These are phyloP conservation scores for Anabacerthia variegaticeps DNA, from an alignment of 2,797 vertebrate genomes.

Conservation along the genomic window DNA sequence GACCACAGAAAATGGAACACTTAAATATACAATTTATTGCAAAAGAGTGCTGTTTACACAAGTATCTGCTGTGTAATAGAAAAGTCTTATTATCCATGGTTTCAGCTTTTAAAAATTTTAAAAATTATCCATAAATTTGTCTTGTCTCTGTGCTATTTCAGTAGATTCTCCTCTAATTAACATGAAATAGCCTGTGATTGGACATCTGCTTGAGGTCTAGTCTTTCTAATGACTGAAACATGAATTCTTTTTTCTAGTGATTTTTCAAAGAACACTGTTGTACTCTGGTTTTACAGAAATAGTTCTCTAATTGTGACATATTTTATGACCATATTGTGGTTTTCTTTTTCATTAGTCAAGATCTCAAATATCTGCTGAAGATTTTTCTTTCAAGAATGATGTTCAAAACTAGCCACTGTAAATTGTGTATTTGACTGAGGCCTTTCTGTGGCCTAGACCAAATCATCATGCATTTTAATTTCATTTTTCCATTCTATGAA, in stretches of 20 bases:
- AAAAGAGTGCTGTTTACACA: background rate
- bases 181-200: background rate
- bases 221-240: background rate
- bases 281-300: background rate
- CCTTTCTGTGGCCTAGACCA: background rate
- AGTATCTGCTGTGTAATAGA: background rate
- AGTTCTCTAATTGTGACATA: background rate
- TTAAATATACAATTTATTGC: constrained; percentile 35
- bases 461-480: background rate
- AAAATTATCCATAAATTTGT: background rate
- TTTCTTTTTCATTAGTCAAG: background rate
- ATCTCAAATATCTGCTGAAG: background rate
- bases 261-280: background rate
- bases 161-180: background rate
- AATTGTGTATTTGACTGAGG: background rate
- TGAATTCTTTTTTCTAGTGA: background rate
- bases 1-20: constrained; percentile 7
- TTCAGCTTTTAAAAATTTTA: background rate
- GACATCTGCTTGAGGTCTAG: background rate
- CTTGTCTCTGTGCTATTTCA: background rate
- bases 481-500: background rate
- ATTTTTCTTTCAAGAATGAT: background rate
- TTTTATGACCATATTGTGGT: background rate
- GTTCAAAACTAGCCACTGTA: background rate
- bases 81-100: background rate